phyloP scores from a whole-genome alignment of 2,113 vertebrate species.

The Falco punctatus region DNA sequence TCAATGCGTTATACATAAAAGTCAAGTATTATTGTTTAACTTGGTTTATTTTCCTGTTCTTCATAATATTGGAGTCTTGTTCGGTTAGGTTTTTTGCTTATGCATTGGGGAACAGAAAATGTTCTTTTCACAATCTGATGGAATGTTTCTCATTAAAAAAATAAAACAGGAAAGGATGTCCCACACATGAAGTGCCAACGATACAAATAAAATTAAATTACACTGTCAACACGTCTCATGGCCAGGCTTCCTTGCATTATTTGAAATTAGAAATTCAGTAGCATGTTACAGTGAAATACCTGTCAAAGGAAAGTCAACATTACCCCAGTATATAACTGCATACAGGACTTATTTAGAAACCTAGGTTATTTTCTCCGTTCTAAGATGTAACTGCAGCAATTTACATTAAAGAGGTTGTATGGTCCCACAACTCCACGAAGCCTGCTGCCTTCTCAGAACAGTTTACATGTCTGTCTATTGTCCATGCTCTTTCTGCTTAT shows the following conservation, averaged over 20 bases:
- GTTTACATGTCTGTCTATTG: neutral
- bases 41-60: constrained; percentile 8
- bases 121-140: neutral
- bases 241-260: neutral
- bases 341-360: neutral
- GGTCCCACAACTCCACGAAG: rapidly evolving
- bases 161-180: neutral
- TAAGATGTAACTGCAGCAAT: neutral
- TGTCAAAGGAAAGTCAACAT: neutral
- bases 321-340: neutral
- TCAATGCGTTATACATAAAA: constrained; percentile 24
- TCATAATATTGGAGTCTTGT: neutral
- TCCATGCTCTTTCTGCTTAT: neutral
- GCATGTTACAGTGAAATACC: neutral
- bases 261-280: neutral
- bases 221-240: neutral
- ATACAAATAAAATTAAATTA: constrained; percentile 65
- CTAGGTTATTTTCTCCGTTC: neutral
- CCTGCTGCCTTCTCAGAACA: neutral
- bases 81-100: neutral
- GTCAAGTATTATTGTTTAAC: constrained; percentile 15
- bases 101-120: constrained; percentile 11
- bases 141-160: constrained; percentile 35
- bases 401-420: neutral
- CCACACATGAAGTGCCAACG: constrained; percentile 3